Evolutionary conservation across 2,888 invertebrate genomes (phyloP).

Genomic region (Chaetoderma sp.): DNA sequence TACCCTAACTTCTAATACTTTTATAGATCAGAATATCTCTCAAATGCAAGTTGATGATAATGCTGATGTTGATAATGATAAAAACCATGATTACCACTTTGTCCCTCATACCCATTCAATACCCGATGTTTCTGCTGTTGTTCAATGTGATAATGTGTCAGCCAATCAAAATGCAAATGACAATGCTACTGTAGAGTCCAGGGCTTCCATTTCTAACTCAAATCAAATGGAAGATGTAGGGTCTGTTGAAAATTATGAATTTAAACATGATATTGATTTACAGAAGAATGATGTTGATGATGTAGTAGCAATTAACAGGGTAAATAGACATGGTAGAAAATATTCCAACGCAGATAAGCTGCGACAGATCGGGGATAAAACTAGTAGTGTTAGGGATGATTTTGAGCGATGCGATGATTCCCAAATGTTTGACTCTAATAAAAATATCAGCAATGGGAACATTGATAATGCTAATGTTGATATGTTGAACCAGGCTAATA

Average conservation of each 20-base stretch:
- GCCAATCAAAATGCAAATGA: constrained; percentile 68
- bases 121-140: too few relatives aligned
- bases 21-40: background rate
- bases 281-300: background rate
- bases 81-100: too few relatives aligned
- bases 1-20: background rate
- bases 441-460: too few relatives aligned
- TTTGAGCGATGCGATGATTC: too few relatives aligned
- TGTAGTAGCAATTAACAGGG: background rate
- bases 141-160: constrained; percentile 44
- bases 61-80: background rate
- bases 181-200: constrained; percentile 55
- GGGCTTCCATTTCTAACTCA: too few relatives aligned
- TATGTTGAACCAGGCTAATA: background rate
- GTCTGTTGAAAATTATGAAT: too few relatives aligned
- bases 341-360: too few relatives aligned
- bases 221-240: constrained; percentile 37
- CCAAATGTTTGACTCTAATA: too few relatives aligned
- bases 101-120: too few relatives aligned
- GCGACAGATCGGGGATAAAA: background rate
- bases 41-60: background rate
- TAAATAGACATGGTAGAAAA: background rate
- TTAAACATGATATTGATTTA: background rate
- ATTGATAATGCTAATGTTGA: background rate
- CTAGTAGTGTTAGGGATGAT: too few relatives aligned